Base-by-base conservation (phyloP, 2,797 vertebrate species). In the Scarus forsteni region DNA sequence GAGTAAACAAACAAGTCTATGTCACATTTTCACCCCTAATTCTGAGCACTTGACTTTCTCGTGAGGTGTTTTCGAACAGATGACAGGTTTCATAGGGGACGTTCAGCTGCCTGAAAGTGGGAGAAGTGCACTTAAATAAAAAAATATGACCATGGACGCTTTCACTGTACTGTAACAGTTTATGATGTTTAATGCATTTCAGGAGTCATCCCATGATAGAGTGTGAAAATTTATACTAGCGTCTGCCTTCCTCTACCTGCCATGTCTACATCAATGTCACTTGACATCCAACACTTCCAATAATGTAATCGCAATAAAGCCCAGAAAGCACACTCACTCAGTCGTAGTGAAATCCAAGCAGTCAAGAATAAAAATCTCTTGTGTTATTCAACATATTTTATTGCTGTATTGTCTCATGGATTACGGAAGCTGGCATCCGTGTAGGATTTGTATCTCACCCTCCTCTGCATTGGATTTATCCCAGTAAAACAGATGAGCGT, bases 181-280 rank as follows among this genome's bases (percentile, higher is more conserved):
- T 67, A 77, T 63, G 51, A 58, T 58, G 69, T 70, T 63, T 46
- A 59, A 73, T 75, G 67, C 58, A 53, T 80, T 67, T 73, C 46
- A 70, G 43, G 59, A 27, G 14, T 61, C 49, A 65, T 72, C 19
- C 60, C 16, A 27, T 57, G 38, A 53, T 44, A 42, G 10, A 18
- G 45, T 42, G 34, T 43, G 55, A 16, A 70, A 68, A 76, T 71
- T 8, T 13, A 51, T 73, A 66, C 49, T 57, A 15, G 12, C 49
- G 53, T 5, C 27, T 5, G 0, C 59, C 54, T 56, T 40, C 51
- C 60, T 3, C 43, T 40, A 13, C 36, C 35, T 65, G 54, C 40
- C 36, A 7, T 8, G 51, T 70, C 49, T 61, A 19, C 49, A 45
- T 56, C 27, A 44, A 18, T 75, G 69, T 71, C 66, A 60, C 18